Conservation (phyloP, 2,797 vertebrate species). For the Pseudochirops corinnae region DNA sequence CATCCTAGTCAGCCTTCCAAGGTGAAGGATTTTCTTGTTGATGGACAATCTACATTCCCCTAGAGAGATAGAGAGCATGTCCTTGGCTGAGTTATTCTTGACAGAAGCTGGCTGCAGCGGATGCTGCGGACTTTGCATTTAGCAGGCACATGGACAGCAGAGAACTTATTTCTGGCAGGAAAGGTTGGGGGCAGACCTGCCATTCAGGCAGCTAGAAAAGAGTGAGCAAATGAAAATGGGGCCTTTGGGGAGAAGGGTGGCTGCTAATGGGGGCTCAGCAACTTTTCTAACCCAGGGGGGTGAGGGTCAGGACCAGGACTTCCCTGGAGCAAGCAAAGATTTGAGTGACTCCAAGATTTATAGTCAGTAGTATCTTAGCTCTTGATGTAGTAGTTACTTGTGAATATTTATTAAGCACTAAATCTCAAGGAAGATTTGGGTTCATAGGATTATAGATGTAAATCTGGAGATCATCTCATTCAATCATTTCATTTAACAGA, state of each 20-base stretch:
- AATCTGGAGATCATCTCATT: neutral
- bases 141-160: slow-evolving; percentile 56
- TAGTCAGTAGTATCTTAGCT: neutral
- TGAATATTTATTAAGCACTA: neutral
- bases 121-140: slow-evolving; percentile 67
- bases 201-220: neutral
- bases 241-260: neutral
- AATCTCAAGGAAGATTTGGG: neutral
- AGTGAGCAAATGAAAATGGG: neutral
- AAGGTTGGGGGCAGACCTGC: neutral
- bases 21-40: slow-evolving; percentile 73
- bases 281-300: neutral
- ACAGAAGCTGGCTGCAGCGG: slow-evolving; percentile 49
- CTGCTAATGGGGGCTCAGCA: neutral
- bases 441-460: neutral
- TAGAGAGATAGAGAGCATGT: slow-evolving; percentile 44
- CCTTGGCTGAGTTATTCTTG: slow-evolving; percentile 63
- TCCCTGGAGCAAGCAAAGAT: neutral
- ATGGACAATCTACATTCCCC: slow-evolving; percentile 72
- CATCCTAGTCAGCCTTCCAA: slow-evolving; percentile 60
- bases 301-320: neutral
- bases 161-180: slow-evolving; percentile 33
- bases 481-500: neutral
- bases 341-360: neutral
- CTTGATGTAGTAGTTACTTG: neutral